phyloP scores from a whole-genome alignment of 2,797 vertebrate genomes.

The Darevskia nairensis region DNA sequence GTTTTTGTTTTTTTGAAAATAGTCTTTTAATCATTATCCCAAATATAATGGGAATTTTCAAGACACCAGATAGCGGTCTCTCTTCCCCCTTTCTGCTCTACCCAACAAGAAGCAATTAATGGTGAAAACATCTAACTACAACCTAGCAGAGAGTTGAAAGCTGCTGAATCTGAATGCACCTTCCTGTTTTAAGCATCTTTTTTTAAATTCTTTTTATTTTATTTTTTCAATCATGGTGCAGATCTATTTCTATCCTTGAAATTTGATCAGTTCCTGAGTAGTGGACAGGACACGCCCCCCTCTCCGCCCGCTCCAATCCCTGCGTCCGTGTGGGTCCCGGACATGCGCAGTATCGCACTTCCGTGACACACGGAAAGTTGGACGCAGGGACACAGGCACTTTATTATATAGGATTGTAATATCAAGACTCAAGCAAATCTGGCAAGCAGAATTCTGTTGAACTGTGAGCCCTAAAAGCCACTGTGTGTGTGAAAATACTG shows the following conservation, averaged over 20 bases:
- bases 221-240: no score
- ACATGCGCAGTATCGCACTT: no score
- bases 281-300: background rate
- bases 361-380: no score
- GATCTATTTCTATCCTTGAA: background rate
- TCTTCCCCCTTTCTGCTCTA: background rate
- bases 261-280: background rate
- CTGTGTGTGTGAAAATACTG: background rate
- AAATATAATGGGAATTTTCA: background rate
- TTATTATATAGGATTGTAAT: background rate
- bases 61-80: rapidly evolving
- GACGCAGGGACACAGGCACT: no score
- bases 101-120: background rate
- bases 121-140: background rate
- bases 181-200: background rate
- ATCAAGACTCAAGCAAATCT: background rate
- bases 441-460: background rate
- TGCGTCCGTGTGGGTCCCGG: no score
- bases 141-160: background rate
- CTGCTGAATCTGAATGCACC: background rate
- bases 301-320: no score
- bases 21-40: background rate
- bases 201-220: background rate
- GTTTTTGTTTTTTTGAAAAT: background rate
- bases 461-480: background rate